Evolutionary conservation across 1,140 invertebrate genomes (phyloP), one percentile per base, ranked within the genome.

Genomic region (Drosophila ananassae): DNA sequence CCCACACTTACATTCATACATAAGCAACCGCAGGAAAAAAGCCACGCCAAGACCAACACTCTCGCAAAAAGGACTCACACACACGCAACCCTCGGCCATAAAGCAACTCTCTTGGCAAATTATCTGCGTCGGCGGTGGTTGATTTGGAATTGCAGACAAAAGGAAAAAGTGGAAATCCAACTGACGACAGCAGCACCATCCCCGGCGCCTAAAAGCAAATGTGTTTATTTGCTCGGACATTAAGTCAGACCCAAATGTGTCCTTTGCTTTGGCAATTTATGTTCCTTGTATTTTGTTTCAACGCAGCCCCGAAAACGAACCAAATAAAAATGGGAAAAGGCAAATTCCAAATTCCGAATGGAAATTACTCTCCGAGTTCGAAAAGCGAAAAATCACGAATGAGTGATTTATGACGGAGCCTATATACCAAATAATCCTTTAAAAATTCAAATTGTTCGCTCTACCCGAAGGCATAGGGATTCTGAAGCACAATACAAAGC

Each of bases 111-210:
- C 83, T 89, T 69, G 63, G 83, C 79, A 79, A 89, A 87, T 83
- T 89, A 87, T 89, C 79, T 89, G 83, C 83, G 81, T 71, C 66
- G 61, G 55, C 54, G 81, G 81, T 85, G 81, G 81, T 85, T 85
- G 81, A 85, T 85, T 85, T 81, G 78, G 74, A 74, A 78, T 53
- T 67, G 60, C 69, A 57, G 73, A 75, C 81, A 87, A 78, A 78
- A 74, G 51, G 47, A 52, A 41, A 77, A 76, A 73, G 58, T 83
- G 71, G 73, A 84, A 84, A 79, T 58, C 74, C 78, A 82, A 80
- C 81, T 85, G 81, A 85, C 82, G 81, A 69, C 59, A 83, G 74
- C 74, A 39, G 57, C 34, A 39, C 52, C 71, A 24, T 32, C 10
- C 21, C 44, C 21, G 17, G 17, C 44, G 21, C 44, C 32, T 28